Evolutionary conservation across 1,140 invertebrate genomes (phyloP).

Genomic region (Drosophila willistoni): DNA sequence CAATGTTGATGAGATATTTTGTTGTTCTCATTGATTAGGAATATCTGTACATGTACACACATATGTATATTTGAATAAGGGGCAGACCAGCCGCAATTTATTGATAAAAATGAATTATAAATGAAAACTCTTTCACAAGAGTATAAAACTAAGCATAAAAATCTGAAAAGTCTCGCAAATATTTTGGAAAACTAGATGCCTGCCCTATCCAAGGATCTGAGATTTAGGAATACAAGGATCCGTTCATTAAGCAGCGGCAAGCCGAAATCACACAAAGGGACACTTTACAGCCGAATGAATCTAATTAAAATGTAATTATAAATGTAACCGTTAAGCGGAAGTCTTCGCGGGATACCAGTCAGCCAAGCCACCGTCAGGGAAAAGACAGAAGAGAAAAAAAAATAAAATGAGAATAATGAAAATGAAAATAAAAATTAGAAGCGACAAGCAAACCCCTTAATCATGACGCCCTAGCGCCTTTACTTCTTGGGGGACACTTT

Average conservation of each 20-base stretch:
- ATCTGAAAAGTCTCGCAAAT: not conserved
- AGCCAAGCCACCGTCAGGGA: constrained; percentile 29
- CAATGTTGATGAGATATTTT: no score
- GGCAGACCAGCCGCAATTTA: no score
- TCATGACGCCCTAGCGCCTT: constrained; percentile 73
- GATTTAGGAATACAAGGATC: not conserved
- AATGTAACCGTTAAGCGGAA: constrained; percentile 83
- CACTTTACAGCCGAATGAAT: constrained; percentile 83
- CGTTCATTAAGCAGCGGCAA: constrained; percentile 73
- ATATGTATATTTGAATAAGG: no score
- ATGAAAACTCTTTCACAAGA: no score
- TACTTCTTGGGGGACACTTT: constrained; percentile 64
- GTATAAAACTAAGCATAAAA: no score
- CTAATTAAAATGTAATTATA: constrained; percentile 83
- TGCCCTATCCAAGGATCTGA: constrained; percentile 14
- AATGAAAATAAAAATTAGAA: constrained; percentile 72
- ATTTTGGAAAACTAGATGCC: constrained; percentile 34
- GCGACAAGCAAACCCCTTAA: constrained; percentile 79
- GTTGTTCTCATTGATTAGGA: no score
- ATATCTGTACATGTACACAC: no score
- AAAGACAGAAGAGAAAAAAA: constrained; percentile 23
- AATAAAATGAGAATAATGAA: constrained; percentile 65
- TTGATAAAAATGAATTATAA: no score
- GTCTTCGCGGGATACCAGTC: constrained; percentile 81
- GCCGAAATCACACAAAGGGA: constrained; percentile 76